phyloP scores from a whole-genome alignment of 2,888 invertebrate genomes.

The Microchrysa polita region DNA sequence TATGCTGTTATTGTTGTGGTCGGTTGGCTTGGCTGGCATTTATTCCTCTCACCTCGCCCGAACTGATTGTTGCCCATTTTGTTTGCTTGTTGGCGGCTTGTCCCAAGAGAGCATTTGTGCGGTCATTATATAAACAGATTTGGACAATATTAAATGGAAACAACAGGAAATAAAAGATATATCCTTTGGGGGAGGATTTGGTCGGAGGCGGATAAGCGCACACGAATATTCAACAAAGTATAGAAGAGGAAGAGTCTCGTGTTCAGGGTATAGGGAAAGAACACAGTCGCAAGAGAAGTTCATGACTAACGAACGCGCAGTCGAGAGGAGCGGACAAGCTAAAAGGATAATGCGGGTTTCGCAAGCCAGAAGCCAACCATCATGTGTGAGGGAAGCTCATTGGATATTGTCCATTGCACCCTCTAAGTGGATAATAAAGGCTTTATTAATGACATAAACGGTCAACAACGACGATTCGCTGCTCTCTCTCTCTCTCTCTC shows the following conservation, averaged over 20 bases:
- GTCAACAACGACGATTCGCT: no score
- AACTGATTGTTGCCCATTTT: no score
- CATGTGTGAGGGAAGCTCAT: background rate
- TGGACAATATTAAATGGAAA: constrained; percentile 42
- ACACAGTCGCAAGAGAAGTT: no score
- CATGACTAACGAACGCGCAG: no score
- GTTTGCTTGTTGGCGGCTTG: constrained; percentile 15
- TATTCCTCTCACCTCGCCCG: no score
- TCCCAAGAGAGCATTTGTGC: constrained; percentile 36
- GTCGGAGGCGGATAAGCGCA: constrained; percentile 7
- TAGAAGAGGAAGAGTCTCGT: background rate
- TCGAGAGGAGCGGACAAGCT: background rate
- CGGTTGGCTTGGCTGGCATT: no score
- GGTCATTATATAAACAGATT: constrained; percentile 44
- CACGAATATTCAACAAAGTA: constrained; percentile 15
- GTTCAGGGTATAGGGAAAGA: no score
- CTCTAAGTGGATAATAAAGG: constrained; percentile 41
- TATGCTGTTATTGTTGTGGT: no score
- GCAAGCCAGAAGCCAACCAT: background rate
- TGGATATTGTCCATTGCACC: constrained; percentile 16
- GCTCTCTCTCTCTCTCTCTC: no score
- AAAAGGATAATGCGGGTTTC: background rate
- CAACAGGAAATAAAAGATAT: constrained; percentile 43
- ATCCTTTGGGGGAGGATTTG: constrained; percentile 18
- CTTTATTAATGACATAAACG: constrained; percentile 39